A percentile compares a stretch with the other conserved stretches of the same genome.
Evolutionary conservation across 2,797 vertebrate genomes (phyloP).

Genomic region (Myioborus melanocephalus): DNA sequence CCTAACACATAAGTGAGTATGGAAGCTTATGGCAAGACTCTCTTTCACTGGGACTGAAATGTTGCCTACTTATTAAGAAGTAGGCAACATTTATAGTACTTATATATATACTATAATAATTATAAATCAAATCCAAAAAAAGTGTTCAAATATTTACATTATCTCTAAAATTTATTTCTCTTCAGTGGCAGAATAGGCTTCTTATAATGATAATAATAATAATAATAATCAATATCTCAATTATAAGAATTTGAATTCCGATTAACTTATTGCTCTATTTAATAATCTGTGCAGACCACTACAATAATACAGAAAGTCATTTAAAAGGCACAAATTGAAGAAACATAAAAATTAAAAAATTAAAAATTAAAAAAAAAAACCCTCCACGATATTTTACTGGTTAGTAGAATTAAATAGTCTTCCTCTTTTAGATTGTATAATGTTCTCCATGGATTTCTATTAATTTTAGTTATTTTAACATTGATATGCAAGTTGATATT

Average conservation of each 20-base stretch:
- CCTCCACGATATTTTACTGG: neutral
- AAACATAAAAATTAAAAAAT: neutral
- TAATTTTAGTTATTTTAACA: neutral
- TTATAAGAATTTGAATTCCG: neutral
- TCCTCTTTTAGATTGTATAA: neutral
- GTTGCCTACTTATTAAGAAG: neutral
- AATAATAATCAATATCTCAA: neutral
- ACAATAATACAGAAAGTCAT: neutral
- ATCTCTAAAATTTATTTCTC: neutral
- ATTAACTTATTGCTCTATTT: neutral
- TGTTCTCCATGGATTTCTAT: neutral
- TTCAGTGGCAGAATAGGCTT: neutral
- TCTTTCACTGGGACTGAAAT: neutral
- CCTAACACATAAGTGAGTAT: neutral
- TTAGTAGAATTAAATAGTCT: neutral
- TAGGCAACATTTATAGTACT: no score
- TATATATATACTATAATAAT: no score
- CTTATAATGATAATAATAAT: neutral
- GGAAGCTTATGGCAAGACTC: neutral
- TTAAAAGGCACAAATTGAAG: neutral
- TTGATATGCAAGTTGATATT: neutral
- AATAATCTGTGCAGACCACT: neutral
- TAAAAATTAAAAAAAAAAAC: no score
- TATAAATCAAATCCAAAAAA: neutral
- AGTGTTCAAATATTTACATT: neutral